Evolutionary conservation across 2,797 vertebrate genomes (phyloP).

Genomic region (Galaxias olidus): DNA sequence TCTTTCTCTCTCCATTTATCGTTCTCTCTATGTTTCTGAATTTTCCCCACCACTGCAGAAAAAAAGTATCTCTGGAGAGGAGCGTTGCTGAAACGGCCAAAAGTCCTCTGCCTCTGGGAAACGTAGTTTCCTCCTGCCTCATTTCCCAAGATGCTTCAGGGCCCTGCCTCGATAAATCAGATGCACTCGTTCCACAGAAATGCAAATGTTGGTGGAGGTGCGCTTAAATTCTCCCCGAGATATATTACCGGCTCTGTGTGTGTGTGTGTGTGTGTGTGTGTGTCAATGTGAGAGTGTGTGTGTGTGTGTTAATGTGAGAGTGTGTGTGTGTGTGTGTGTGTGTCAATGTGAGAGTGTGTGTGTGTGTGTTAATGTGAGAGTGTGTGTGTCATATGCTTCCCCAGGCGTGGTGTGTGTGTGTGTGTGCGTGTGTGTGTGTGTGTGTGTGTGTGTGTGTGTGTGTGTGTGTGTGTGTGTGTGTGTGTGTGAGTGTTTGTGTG

Average conservation of each 20-base stretch:
- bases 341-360: too few species aligned
- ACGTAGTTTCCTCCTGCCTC: slow-evolving; percentile 62
- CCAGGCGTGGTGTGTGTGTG: background rate
- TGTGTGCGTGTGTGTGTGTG: background rate
- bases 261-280: slow-evolving; percentile 18
- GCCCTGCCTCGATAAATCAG: slow-evolving; percentile 69
- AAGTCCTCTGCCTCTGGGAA: slow-evolving; percentile 56
- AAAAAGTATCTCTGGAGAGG: slow-evolving; percentile 48
- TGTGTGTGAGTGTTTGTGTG: too few species aligned
- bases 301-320: background rate
- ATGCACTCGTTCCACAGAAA: slow-evolving; percentile 65
- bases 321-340: background rate
- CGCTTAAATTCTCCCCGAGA: slow-evolving; percentile 69
- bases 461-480: too few species aligned
- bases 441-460: slow-evolving; percentile 1
- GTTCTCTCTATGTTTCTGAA: background rate
- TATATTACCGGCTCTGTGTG: slow-evolving; percentile 60
- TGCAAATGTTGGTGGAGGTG: slow-evolving; percentile 72
- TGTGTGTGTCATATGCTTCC: background rate
- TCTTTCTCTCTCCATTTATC: background rate
- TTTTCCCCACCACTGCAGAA: slow-evolving; percentile 31
- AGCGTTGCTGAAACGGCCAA: slow-evolving; percentile 61
- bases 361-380: background rate
- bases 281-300: slow-evolving; percentile 12
- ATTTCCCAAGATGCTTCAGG: slow-evolving; percentile 67